A percentile compares a stretch with the other conserved stretches of the same genome.
Conservation (phyloP, 2,888 invertebrate genomes). For the Furcula furcula region DNA sequence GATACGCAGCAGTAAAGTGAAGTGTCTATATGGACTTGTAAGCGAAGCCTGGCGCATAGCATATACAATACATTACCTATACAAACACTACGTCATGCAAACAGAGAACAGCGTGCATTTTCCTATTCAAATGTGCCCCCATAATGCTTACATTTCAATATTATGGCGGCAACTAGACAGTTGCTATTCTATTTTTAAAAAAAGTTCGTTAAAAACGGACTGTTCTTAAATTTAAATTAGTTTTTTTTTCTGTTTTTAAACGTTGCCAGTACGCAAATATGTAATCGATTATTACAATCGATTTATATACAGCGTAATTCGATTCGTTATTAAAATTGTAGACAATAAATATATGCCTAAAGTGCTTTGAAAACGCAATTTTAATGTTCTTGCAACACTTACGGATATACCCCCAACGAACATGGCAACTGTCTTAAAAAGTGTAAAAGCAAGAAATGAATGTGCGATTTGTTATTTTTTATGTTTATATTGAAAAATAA, state of each 20-base stretch:
- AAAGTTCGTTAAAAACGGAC: too few relatives aligned
- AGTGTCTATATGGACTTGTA: conserved; percentile 75
- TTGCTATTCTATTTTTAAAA: conserved; percentile 30
- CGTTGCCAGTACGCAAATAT: conserved; percentile 19
- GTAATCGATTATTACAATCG: not conserved
- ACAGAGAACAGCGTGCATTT: conserved; percentile 46
- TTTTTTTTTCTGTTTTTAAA: conserved; percentile 18
- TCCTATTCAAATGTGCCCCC: conserved; percentile 6
- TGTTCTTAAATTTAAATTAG: conserved; percentile 17
- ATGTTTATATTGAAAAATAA: conserved; percentile 69
- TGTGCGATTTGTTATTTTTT: conserved; percentile 72
- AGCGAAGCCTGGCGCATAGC: conserved; percentile 65
- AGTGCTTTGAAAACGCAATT: conserved; percentile 19
- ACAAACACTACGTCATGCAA: conserved; percentile 31
- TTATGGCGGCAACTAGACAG: conserved; percentile 27
- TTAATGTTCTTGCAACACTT: conserved; percentile 13
- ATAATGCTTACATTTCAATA: conserved; percentile 3
- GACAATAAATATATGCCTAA: conserved; percentile 36
- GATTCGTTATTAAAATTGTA: conserved; percentile 22
- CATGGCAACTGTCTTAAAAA: conserved; percentile 58
- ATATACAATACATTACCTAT: conserved; percentile 48
- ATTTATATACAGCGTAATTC: conserved; percentile 4
- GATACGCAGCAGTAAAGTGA: conserved; percentile 68
- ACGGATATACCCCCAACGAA: conserved; percentile 13
- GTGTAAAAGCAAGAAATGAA: conserved; percentile 48